A percentile compares a stretch with the other conserved stretches of the same genome.
Evolutionary conservation across 2,113 vertebrate genomes (phyloP).

Genomic region (Rutilus rutilus): DNA sequence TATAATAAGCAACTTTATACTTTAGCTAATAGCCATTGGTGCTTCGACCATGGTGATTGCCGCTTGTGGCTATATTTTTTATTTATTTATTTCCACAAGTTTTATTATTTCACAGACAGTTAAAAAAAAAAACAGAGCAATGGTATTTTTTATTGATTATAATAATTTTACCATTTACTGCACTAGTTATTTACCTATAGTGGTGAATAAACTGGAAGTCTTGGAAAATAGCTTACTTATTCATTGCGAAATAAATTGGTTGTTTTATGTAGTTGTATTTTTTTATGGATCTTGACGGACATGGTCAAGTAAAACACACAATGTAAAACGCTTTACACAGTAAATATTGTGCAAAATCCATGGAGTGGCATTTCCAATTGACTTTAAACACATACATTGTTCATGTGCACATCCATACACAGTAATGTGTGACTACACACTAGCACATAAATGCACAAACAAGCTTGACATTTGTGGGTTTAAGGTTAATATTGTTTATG

Average conservation of each 20-base stretch:
- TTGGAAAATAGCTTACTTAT: background rate
- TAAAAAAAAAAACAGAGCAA: too few relatives aligned
- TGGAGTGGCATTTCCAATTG: background rate
- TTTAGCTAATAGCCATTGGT: too few relatives aligned
- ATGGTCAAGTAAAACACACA: too few relatives aligned
- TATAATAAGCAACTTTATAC: too few relatives aligned
- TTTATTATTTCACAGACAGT: too few relatives aligned
- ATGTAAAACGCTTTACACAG: background rate
- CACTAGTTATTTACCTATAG: background rate
- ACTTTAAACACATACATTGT: background rate
- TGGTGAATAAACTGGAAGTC: background rate
- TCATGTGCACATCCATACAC: background rate
- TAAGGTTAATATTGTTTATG: slow-evolving; percentile 2
- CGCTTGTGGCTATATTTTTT: background rate
- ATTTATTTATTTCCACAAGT: background rate
- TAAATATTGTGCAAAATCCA: background rate
- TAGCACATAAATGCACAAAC: background rate
- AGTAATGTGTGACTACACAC: background rate
- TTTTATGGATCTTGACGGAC: background rate
- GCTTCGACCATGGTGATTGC: too few relatives aligned
- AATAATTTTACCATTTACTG: background rate
- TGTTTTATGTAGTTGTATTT: background rate
- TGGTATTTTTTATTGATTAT: too few relatives aligned
- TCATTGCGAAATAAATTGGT: background rate
- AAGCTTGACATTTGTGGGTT: background rate